These are phyloP conservation scores for Tonatia bakeri DNA, from an alignment of 2,113 vertebrate species.

Conservation along the genomic window DNA sequence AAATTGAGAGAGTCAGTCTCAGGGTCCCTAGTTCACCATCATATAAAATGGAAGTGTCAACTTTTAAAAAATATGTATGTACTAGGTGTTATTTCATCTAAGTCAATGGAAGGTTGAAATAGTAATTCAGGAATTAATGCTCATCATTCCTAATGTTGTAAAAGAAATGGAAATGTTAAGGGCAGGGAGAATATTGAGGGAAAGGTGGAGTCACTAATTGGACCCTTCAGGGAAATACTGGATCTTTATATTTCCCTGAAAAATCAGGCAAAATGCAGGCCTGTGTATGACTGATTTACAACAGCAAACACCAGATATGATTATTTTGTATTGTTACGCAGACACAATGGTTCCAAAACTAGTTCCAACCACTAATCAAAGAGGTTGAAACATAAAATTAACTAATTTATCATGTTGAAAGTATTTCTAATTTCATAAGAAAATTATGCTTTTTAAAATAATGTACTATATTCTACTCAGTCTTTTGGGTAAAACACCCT, in stretches of 20 bases:
- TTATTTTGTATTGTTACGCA: background rate
- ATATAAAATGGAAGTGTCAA: background rate
- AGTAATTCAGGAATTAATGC: background rate
- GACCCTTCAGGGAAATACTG: background rate
- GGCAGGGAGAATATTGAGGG: background rate
- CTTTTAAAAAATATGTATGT: background rate
- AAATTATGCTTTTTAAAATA: background rate
- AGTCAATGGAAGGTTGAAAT: background rate
- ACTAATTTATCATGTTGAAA: background rate
- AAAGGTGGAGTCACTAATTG: background rate
- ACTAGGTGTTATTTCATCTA: constrained; percentile 15
- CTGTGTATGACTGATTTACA: background rate
- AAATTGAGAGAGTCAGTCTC: background rate
- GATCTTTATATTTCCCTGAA: background rate
- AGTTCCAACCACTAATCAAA: background rate
- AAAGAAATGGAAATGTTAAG: background rate
- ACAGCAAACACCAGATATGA: background rate
- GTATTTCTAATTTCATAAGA: background rate
- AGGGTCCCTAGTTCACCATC: background rate
- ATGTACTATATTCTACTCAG: background rate
- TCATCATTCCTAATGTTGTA: background rate
- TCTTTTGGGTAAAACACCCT: background rate
- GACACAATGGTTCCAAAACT: background rate
- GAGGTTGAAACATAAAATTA: background rate
- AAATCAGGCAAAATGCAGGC: background rate